Evolutionary conservation across 2,113 vertebrate genomes (phyloP), one percentile per base, ranked within the genome.

Genomic region (Gambusia holbrooki): DNA sequence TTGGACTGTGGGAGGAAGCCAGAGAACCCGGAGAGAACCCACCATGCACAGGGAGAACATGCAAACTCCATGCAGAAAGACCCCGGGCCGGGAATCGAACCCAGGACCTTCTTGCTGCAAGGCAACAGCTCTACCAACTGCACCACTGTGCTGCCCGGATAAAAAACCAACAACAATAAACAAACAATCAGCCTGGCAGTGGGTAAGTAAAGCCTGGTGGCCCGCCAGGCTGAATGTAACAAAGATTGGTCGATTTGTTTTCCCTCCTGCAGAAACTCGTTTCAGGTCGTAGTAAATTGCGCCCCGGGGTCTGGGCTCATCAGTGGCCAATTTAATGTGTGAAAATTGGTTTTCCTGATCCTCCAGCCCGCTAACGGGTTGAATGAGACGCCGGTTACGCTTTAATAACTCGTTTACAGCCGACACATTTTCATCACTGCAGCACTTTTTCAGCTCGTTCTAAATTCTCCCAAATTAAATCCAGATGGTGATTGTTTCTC

Each of bases 291-390:
- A n/a, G 51, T n/a, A n/a, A 25, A 58, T 58, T 9, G n/a, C 25
- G 8, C 25, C 2, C 9, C 9, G 19, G 22, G 51, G 8, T 58
- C 51, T n/a, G 51, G 51, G 10, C 51, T 48, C 22, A 58, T 58
- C 51, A 25, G 19, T 54, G 51, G 51, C 7, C 51, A 54, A 54
- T n/a, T 54, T 11, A 1, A 54, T n/a, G 22, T 58, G 51, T 54
- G 51, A 58, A 58, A 58, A 58, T n/a, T 58, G 51, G 51, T 58
- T 58, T 58, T n/a, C 48, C 51, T 58, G 51, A 58, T 58, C 51
- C 51, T n/a, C 9, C 8, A 10, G 6, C 8, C 51, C 22, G 25
- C 51, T 58, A 58, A 58, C 22, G 25, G 51, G 51, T n/a, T n/a
- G 51, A 19, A 58, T 58, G 51, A 25, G 25, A 58, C 10, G 51